A percentile compares a stretch with the other conserved stretches of the same genome.
Conservation (phyloP, 2,888 invertebrate species). For the Rotaria magnacalcarata region DNA sequence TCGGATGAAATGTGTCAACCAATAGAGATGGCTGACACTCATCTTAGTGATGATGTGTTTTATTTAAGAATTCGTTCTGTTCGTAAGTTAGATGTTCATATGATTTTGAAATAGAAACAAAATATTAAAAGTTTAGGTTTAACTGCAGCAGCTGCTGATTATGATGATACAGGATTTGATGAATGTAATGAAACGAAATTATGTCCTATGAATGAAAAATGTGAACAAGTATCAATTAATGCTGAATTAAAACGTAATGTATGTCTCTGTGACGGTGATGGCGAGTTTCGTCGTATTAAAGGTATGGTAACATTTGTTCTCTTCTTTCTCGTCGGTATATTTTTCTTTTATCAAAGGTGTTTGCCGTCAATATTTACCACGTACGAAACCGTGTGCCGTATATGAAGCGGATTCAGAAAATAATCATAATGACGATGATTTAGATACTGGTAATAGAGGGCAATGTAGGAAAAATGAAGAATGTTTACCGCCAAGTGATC, state of each 20-base stretch:
- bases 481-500: slow-evolving; percentile 36
- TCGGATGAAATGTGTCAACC: slow-evolving; percentile 47
- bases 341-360: slow-evolving; percentile 1
- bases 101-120: neutral
- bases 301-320: neutral
- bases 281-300: neutral
- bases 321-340: neutral
- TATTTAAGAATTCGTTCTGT: neutral
- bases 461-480: slow-evolving; percentile 39
- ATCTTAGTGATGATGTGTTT: slow-evolving; percentile 53
- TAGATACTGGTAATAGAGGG: neutral
- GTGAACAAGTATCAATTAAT: slow-evolving; percentile 5
- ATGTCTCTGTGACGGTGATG: neutral
- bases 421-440: neutral
- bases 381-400: slow-evolving; percentile 32
- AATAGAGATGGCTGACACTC: slow-evolving; percentile 92
- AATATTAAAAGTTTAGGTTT: neutral
- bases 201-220: neutral
- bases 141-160: slow-evolving; percentile 17
- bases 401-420: neutral
- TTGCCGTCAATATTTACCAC: slow-evolving; percentile 39
- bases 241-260: neutral
- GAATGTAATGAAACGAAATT: slow-evolving; percentile 26
- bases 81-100: neutral
- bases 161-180: slow-evolving; percentile 1